phyloP scores from a whole-genome alignment of 2,888 invertebrate genomes.

The Troglohyphantes excavatus region DNA sequence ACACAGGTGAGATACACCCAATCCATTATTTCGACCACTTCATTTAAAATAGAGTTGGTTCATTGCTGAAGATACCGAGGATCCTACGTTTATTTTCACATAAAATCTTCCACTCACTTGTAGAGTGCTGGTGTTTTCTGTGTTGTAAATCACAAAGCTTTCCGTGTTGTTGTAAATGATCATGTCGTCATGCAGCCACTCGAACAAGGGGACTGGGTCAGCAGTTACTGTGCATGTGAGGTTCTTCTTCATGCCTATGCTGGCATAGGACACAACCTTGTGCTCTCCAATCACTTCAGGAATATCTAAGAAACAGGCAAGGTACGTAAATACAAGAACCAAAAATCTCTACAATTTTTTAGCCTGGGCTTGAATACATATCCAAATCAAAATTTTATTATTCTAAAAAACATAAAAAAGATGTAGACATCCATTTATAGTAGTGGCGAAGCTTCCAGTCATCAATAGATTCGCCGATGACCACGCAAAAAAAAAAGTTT shows the following conservation, averaged over 20 bases:
- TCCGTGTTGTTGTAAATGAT: constrained; percentile 63
- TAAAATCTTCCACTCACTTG: constrained; percentile 30
- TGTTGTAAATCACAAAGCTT: constrained; percentile 46
- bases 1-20: no score
- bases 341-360: no score
- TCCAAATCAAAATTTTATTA: no score
- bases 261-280: constrained; percentile 28
- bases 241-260: constrained; percentile 39
- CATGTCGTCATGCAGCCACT: constrained; percentile 67
- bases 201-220: constrained; percentile 59
- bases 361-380: no score
- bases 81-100: not conserved
- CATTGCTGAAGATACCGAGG: not conserved
- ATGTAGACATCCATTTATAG: no score
- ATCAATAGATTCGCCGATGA: no score
- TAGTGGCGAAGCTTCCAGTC: no score
- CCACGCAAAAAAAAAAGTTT: no score
- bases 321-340: no score
- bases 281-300: constrained; percentile 72
- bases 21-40: no score
- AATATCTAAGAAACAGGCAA: constrained; percentile 14
- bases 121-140: constrained; percentile 53
- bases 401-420: no score
- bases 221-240: constrained; percentile 55
- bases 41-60: not conserved